Evolutionary conservation across 2,797 vertebrate genomes (phyloP).

Genomic region (Poecilia gillii): DNA sequence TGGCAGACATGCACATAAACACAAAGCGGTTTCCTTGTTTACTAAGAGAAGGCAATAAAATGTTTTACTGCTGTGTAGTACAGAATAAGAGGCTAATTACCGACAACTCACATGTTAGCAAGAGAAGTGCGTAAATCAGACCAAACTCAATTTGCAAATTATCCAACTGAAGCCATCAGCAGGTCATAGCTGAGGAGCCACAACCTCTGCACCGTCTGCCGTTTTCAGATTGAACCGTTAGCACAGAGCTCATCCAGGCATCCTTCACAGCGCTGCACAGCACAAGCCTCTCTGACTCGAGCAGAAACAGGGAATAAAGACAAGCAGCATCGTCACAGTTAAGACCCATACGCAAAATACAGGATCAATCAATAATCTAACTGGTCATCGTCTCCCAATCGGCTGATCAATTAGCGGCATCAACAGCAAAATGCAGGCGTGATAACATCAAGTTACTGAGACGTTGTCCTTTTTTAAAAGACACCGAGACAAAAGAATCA

Average conservation of each 20-base stretch:
- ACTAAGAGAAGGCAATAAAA: slow-evolving; percentile 49
- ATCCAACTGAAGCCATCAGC: slow-evolving; percentile 2
- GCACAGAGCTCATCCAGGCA: neutral
- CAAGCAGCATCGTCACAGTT: neutral
- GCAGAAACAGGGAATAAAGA: neutral
- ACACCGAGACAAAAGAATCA: slow-evolving; percentile 31
- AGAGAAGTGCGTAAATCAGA: slow-evolving; percentile 13
- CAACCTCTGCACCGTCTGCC: neutral
- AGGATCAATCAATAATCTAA: neutral
- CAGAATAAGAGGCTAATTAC: slow-evolving; percentile 45
- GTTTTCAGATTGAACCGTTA: neutral
- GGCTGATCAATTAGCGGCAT: neutral
- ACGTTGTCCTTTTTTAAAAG: slow-evolving; percentile 10
- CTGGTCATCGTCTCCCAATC: slow-evolving; percentile 20
- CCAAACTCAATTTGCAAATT: neutral
- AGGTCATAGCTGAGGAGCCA: neutral
- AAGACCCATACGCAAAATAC: neutral
- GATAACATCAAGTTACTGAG: slow-evolving; percentile 5
- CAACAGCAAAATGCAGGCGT: neutral
- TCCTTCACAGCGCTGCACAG: neutral
- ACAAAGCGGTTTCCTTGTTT: slow-evolving; percentile 55
- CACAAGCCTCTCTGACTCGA: neutral
- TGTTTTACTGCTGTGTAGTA: slow-evolving; percentile 51
- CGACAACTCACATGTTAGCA: slow-evolving; percentile 20
- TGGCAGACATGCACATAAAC: slow-evolving; percentile 7